These are phyloP conservation scores for Anguilla japonica DNA, from an alignment of 2,113 vertebrate species.

Conservation along the genomic window DNA sequence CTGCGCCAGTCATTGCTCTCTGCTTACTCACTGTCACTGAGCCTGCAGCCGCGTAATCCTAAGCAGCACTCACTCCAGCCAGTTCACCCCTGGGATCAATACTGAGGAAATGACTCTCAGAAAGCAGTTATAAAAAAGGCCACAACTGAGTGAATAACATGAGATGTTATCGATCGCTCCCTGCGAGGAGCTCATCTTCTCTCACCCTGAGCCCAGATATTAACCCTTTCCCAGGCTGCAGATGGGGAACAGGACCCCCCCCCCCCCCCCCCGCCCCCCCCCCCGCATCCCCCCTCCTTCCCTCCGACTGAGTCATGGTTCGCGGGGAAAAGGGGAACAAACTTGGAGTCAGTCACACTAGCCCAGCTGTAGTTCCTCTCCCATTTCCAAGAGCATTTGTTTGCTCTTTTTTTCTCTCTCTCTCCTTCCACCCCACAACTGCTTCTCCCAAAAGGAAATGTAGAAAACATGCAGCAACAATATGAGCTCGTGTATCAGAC, in stretches of 20 bases:
- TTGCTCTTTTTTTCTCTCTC: slow-evolving; percentile 53
- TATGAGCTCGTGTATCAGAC: slow-evolving; percentile 32
- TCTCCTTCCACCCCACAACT: slow-evolving; percentile 31
- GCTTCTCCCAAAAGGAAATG: slow-evolving; percentile 51
- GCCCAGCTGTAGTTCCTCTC: slow-evolving; percentile 65
- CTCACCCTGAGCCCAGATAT: neutral
- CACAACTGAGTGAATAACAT: neutral
- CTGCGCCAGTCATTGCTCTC: neutral
- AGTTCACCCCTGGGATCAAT: neutral
- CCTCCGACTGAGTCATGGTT: slow-evolving; percentile 42
- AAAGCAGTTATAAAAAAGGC: neutral
- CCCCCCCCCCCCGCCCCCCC: neutral
- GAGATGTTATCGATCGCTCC: neutral
- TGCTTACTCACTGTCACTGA: neutral
- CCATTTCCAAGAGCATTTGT: slow-evolving; percentile 52
- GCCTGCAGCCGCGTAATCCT: neutral
- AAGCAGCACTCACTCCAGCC: neutral
- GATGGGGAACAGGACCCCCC: slow-evolving; percentile 27
- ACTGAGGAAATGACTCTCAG: neutral
- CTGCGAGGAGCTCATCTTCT: neutral
- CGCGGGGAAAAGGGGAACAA: slow-evolving; percentile 40
- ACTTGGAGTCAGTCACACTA: slow-evolving; percentile 53
- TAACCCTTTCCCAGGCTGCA: slow-evolving; percentile 24
- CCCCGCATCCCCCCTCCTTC: too few relatives aligned
- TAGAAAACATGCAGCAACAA: slow-evolving; percentile 34